Conservation (phyloP, 2,888 invertebrate genomes). For the Drosophila robusta region DNA sequence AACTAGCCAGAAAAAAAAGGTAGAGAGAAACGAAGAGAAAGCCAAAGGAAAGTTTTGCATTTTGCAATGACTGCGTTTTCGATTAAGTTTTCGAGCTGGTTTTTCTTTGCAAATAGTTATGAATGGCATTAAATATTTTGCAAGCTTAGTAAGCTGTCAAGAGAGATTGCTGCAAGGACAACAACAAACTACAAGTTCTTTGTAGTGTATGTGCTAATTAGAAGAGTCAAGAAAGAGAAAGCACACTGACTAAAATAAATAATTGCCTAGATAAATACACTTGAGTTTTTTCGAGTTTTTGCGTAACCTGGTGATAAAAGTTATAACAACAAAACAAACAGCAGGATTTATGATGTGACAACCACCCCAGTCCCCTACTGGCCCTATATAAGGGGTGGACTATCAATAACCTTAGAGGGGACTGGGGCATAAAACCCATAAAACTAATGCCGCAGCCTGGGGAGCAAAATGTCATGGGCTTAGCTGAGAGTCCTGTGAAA, state of each 20-base stretch:
- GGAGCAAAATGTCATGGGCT: conserved; percentile 42
- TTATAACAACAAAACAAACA: conserved; percentile 66
- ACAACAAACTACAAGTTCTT: conserved; percentile 28
- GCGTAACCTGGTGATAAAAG: conserved; percentile 62
- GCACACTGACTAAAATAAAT: conserved; percentile 19
- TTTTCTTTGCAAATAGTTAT: conserved; percentile 38
- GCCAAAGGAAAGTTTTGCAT: conserved; percentile 28
- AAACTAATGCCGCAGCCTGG: conserved; percentile 66
- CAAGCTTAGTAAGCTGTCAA: conserved; percentile 48
- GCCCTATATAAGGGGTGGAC: conserved; percentile 28
- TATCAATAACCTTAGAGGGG: conserved; percentile 65
- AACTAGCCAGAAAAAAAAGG: conserved; percentile 13
- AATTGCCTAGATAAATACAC: conserved; percentile 53
- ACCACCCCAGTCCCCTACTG: conserved; percentile 16
- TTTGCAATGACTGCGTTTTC: conserved; percentile 40
- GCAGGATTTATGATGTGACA: conserved; percentile 68
- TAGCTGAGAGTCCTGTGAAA: conserved; percentile 58
- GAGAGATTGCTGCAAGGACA: background rate
- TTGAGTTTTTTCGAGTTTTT: conserved; percentile 6
- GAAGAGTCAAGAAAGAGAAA: conserved; percentile 27
- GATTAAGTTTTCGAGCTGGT: conserved; percentile 48
- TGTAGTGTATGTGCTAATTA: conserved; percentile 55
- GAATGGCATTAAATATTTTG: conserved; percentile 64
- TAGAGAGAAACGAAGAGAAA: background rate
- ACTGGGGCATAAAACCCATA: conserved; percentile 63